A percentile compares a stretch with the other conserved stretches of the same genome.
phyloP scores from a whole-genome alignment of 2,797 vertebrate species.

The Amblyopsis hoosieri region DNA sequence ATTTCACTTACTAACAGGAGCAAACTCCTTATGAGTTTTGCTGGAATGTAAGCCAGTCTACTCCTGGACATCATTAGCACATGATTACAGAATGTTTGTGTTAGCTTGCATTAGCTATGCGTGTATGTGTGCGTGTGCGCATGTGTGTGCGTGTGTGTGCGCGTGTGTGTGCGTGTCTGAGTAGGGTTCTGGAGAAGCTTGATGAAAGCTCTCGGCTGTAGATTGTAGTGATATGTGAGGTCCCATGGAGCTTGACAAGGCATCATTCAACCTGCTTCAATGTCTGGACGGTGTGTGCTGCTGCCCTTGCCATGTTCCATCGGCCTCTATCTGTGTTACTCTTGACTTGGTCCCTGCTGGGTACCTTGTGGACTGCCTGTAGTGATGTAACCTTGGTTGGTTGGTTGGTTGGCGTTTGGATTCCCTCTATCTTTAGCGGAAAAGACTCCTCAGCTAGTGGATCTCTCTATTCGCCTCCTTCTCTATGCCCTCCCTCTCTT shows the following conservation, averaged over 20 bases:
- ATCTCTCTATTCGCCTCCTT: slow-evolving; percentile 42
- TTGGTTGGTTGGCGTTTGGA: slow-evolving; percentile 51
- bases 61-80: background rate
- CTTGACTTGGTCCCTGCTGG: slow-evolving; percentile 66
- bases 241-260: slow-evolving; percentile 69
- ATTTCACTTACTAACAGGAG: background rate
- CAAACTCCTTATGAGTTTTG: too few species aligned
- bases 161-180: slow-evolving; percentile 58
- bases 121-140: slow-evolving; percentile 3
- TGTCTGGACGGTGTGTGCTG: background rate
- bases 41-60: background rate
- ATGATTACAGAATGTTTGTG: too few species aligned
- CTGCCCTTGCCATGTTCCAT: slow-evolving; percentile 70
- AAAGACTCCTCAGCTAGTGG: slow-evolving; percentile 56
- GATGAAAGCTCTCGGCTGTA: slow-evolving; percentile 76
- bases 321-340: slow-evolving; percentile 56
- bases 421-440: slow-evolving; percentile 63
- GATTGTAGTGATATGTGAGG: slow-evolving; percentile 65
- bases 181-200: slow-evolving; percentile 63
- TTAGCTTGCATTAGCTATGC: background rate
- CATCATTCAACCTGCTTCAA: slow-evolving; percentile 26
- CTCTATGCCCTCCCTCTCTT: slow-evolving; percentile 36
- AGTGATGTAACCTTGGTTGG: slow-evolving; percentile 41
- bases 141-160: slow-evolving; percentile 3
- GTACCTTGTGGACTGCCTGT: slow-evolving; percentile 38